Base-by-base conservation (phyloP, 2,113 vertebrate genomes). In the Xyrauchen texanus region DNA sequence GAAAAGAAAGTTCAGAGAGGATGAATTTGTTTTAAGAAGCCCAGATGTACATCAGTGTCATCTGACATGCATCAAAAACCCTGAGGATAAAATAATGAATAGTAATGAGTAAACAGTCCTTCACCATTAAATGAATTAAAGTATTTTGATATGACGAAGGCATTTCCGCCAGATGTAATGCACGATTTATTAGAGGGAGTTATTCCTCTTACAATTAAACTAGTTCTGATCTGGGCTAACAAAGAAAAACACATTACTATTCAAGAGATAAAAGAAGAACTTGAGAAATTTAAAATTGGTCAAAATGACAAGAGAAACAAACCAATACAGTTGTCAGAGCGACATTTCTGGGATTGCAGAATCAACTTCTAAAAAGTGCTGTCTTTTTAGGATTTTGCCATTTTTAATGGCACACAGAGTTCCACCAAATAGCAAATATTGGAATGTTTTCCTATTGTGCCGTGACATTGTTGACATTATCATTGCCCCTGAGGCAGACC, bases 201-300 rank as follows among this genome's bases (percentile, higher is more conserved):
- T 5, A 64, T 64, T 64, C 62, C 62, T 64, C 62, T 64, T 64
- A 16, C 12, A 64, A 64, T 64, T 5, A 44, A 64, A 3, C 34
- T 64, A 64, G 62, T 64, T 64, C 61, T 63, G 61, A 62, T 16
- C 60, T 62, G 60, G 60, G 16, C 16, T 62, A 4, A 62, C 21
- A 62, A 62, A 62, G 60, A 62, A 34, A 62, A 62, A 10, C 15
- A 62, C 4, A 62, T 62, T 62, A 62, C 60, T 62, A 62, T 62
- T 62, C 60, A 42, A 62, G 60, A 63, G 61, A 34, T 63, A 52
- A 63, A 63, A 4, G 21, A 42, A 34, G 61, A 63, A 34, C 61
- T 63, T 11, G 2, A 42, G 21, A 16, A 63, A 11, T 21, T 63
- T 1, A 42, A 16, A 16, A 63, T 42, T 42, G 61, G 61, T 63